Base-by-base conservation (phyloP, 2,888 invertebrate species). In the Loripinus fragilis region DNA sequence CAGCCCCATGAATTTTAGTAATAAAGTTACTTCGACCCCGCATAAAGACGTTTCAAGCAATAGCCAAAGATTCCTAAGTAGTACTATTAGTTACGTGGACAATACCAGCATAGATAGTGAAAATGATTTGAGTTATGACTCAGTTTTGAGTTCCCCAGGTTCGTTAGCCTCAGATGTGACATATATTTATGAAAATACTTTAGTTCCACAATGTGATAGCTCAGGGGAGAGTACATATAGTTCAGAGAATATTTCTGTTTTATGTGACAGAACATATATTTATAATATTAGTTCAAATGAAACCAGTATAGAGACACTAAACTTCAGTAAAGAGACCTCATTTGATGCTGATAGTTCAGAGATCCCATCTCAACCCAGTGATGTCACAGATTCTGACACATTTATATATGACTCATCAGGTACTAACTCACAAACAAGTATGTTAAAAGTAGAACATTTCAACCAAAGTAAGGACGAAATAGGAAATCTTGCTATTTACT, bases 341-440 rank as follows among this genome's bases (percentile, higher is more conserved):
- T 67, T 67, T 67, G 41, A 41, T 67, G 23, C 67, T 67, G 67
- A 67, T 41, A 67, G 45, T 67, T 20, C 17, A 67, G 67, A 67
- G 67, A 45, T 42, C 28, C 28, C 41, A 20, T 67, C 65, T 23
- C 25, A 23, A 12, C 30, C 3, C 33, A 60, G 3, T 12, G n/a
- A 33, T 60, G 60, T 33, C 60, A 60, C 60, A 60, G 60, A 60
- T 33, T 60, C 60, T 2, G 60, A 60, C 15, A 33, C 20, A 60
- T 10, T 33, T 7, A 33, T 52, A 52, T 52, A 52, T 52, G 52
- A 52, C 12, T 52, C 52, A 12, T 33, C 30, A 30, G 33, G n/a
- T 10, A 60, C 5, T 60, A 33, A 30, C 30, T 33, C 12, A 20
- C 10, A 17, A n/a, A 20, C n/a, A 20, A 52, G 25, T 15, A 52